phyloP scores from a whole-genome alignment of 1,140 invertebrate genomes.

The Rhizoglyphus robini region DNA sequence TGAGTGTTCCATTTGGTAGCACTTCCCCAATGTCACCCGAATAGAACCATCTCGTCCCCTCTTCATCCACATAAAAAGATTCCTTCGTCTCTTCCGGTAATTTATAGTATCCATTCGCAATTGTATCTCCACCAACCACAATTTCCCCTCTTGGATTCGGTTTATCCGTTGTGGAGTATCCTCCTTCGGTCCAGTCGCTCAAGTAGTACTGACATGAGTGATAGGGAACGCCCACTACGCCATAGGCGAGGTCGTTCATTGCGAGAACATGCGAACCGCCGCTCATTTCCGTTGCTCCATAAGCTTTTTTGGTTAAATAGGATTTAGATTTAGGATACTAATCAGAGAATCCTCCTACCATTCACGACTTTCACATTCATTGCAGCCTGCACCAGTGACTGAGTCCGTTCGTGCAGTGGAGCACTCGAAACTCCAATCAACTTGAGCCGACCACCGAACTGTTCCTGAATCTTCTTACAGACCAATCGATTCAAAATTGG shows the following conservation, averaged over 20 bases:
- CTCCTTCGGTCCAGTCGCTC: constrained; percentile 47
- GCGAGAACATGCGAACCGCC: background rate
- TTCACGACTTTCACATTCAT: constrained; percentile 63
- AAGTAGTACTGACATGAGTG: constrained; percentile 30
- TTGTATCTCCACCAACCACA: constrained; percentile 51
- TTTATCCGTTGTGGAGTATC: constrained; percentile 73
- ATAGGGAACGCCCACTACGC: background rate
- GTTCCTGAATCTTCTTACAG: constrained; percentile 14
- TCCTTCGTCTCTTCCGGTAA: constrained; percentile 18
- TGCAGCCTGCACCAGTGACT: background rate
- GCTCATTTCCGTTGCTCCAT: constrained; percentile 19
- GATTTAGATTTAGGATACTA: background rate
- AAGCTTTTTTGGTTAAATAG: background rate
- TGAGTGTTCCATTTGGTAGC: constrained; percentile 24
- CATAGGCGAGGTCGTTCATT: constrained; percentile 1
- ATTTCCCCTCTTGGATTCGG: constrained; percentile 84
- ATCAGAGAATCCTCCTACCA: constrained; percentile 12
- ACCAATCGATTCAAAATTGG: constrained; percentile 21
- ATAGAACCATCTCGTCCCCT: constrained; percentile 22
- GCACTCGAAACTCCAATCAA: constrained; percentile 42
- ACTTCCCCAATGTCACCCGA: constrained; percentile 26
- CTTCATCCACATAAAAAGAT: constrained; percentile 20
- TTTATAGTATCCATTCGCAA: constrained; percentile 34
- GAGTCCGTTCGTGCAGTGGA: constrained; percentile 67
- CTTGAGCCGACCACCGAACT: constrained; percentile 33